Percentiles rank a stretch among this genome's conserved stretches.
phyloP scores from a whole-genome alignment of 1,140 invertebrate species.

The Saccostrea glomerata region DNA sequence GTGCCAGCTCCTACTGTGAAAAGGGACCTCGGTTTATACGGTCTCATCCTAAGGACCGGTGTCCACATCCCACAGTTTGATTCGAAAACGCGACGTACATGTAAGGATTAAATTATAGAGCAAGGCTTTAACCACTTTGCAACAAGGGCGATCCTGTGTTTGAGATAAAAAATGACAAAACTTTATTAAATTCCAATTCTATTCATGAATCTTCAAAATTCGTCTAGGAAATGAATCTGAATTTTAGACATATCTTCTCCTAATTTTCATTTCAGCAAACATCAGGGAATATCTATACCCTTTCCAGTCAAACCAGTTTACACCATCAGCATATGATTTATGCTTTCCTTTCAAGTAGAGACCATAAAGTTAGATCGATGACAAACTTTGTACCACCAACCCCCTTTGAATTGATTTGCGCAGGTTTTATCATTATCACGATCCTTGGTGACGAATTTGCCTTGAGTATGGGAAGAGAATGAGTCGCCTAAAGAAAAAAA shows the following conservation, averaged over 20 bases:
- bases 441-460: not conserved
- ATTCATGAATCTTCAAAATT: no score
- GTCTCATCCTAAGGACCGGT: no score
- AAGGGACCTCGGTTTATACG: no score
- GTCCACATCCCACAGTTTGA: no score
- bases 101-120: no score
- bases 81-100: no score
- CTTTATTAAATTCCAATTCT: no score
- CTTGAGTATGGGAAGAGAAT: not conserved
- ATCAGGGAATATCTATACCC: slow-evolving; percentile 29
- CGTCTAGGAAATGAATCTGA: no score
- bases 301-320: slow-evolving; percentile 12
- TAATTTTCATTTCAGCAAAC: slow-evolving; percentile 13
- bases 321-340: slow-evolving; percentile 1
- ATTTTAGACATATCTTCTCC: not conserved
- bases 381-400: slow-evolving; percentile 21
- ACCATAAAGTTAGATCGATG: not conserved
- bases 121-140: no score
- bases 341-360: slow-evolving; percentile 13
- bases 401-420: not conserved
- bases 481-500: not conserved
- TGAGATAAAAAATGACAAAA: no score
- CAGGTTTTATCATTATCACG: not conserved
- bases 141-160: no score
- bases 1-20: no score